A percentile compares a stretch with the other conserved stretches of the same genome.
Evolutionary conservation across 64 coral and sea anemone species (phyloP).

Genomic region (Orbicella faveolata): DNA sequence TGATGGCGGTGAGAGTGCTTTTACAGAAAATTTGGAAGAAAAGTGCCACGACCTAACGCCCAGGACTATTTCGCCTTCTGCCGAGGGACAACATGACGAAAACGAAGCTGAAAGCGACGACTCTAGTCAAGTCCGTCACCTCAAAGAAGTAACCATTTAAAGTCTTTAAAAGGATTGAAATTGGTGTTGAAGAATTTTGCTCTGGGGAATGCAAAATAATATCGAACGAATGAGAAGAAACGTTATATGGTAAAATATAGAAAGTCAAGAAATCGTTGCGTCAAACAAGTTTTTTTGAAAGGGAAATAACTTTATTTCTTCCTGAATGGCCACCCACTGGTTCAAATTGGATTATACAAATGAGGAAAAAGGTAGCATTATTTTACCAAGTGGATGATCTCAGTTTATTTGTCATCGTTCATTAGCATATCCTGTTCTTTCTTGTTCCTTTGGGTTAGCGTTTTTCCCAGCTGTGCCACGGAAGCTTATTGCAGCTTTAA

Average conservation of each 20-base stretch:
- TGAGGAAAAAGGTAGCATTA: not conserved
- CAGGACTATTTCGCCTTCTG: not conserved
- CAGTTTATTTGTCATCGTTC: slow-evolving; percentile 1
- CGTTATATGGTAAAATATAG: not conserved
- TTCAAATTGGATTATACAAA: not conserved
- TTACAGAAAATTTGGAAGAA: not conserved
- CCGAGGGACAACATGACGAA: not conserved
- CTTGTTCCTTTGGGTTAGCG: not conserved
- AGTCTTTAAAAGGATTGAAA: not conserved
- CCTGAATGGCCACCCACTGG: not conserved
- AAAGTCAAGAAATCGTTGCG: not conserved
- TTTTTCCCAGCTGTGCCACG: not conserved
- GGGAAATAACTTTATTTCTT: not conserved
- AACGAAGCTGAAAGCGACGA: slow-evolving; percentile 8
- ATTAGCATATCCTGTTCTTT: not conserved
- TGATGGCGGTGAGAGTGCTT: slow-evolving; percentile 10
- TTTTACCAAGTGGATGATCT: not conserved
- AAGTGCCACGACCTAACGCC: not conserved
- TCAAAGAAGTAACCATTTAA: not conserved
- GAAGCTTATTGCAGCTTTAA: not conserved
- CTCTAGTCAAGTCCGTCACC: not conserved
- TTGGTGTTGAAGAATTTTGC: not conserved
- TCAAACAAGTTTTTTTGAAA: not conserved
- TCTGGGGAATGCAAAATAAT: not conserved
- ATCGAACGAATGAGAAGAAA: not conserved